These are phyloP conservation scores for Ctenopoma kingsleyae DNA, from an alignment of 2,797 vertebrate genomes.

Conservation along the genomic window DNA sequence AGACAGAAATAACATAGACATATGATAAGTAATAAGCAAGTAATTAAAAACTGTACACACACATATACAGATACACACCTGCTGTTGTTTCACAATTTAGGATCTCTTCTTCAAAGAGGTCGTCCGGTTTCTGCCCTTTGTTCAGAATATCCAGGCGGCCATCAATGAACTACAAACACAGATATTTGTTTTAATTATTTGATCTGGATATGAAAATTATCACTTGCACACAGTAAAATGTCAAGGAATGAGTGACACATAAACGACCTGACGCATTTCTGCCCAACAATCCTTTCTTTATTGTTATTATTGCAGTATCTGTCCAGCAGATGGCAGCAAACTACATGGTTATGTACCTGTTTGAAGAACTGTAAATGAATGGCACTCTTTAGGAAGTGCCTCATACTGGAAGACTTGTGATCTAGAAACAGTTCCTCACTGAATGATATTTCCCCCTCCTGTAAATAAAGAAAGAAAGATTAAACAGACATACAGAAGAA, in stretches of 20 bases:
- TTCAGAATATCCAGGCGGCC: slow-evolving; percentile 88
- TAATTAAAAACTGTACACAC: neutral
- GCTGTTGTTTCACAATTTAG: slow-evolving; percentile 76
- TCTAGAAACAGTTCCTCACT: slow-evolving; percentile 86
- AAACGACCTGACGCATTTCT: neutral
- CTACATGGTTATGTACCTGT: slow-evolving; percentile 79
- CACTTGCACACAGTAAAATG: no score
- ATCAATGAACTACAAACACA: slow-evolving; percentile 88
- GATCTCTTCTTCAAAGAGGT: slow-evolving; percentile 92
- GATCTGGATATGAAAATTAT: neutral
- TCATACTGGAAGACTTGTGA: slow-evolving; percentile 86
- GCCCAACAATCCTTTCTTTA: fast-evolving
- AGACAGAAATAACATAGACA: neutral
- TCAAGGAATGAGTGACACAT: no score
- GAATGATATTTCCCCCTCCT: slow-evolving; percentile 87
- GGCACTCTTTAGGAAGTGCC: slow-evolving; percentile 87
- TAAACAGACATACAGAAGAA: neutral
- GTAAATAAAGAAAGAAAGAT: slow-evolving; percentile 19
- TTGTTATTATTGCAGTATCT: neutral
- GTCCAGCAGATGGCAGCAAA: slow-evolving; percentile 55
- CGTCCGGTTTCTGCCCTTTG: slow-evolving; percentile 84
- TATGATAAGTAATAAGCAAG: neutral
- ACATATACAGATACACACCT: slow-evolving; percentile 72
- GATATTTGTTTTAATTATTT: neutral
- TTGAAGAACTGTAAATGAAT: slow-evolving; percentile 93